These are phyloP conservation scores for Nasonia longicornis DNA, from an alignment of 1,140 invertebrate genomes.

Conservation along the genomic window DNA sequence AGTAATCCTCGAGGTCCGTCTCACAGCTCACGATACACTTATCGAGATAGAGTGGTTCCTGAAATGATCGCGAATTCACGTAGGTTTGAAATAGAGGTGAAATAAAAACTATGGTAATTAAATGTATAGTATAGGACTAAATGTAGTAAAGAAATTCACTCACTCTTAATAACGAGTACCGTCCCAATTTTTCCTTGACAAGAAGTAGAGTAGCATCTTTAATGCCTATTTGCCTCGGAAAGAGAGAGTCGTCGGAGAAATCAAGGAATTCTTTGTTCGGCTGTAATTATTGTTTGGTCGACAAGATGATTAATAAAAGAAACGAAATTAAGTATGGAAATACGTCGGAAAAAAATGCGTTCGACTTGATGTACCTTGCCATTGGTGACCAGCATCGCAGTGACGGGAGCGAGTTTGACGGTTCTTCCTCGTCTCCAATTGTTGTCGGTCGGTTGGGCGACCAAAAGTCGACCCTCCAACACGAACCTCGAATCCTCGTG, in stretches of 20 bases:
- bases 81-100: slow-evolving; percentile 25
- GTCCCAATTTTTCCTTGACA: slow-evolving; percentile 90
- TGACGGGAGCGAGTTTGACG: slow-evolving; percentile 87
- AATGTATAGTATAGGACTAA: too few species aligned
- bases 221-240: slow-evolving; percentile 78
- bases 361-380: slow-evolving; percentile 74
- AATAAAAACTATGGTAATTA: too few species aligned
- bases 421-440: slow-evolving; percentile 89
- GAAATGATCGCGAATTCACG: slow-evolving; percentile 46
- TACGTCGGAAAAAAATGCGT: not conserved
- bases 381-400: slow-evolving; percentile 88
- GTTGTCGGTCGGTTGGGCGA: slow-evolving; percentile 88
- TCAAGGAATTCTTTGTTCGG: slow-evolving; percentile 67
- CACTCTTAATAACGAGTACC: slow-evolving; percentile 86
- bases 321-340: not conserved
- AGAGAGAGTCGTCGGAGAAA: slow-evolving; percentile 67
- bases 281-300: slow-evolving; percentile 58
- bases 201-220: slow-evolving; percentile 89
- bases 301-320: slow-evolving; percentile 24
- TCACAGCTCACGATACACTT: slow-evolving; percentile 91
- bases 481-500: slow-evolving; percentile 91
- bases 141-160: slow-evolving; percentile 50
- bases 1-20: slow-evolving; percentile 90
- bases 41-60: slow-evolving; percentile 90
- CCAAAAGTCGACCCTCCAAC: slow-evolving; percentile 86